A percentile compares a stretch with the other conserved stretches of the same genome.
Evolutionary conservation across 2,797 vertebrate species (phyloP).

Genomic region (Xenentodon cancila): DNA sequence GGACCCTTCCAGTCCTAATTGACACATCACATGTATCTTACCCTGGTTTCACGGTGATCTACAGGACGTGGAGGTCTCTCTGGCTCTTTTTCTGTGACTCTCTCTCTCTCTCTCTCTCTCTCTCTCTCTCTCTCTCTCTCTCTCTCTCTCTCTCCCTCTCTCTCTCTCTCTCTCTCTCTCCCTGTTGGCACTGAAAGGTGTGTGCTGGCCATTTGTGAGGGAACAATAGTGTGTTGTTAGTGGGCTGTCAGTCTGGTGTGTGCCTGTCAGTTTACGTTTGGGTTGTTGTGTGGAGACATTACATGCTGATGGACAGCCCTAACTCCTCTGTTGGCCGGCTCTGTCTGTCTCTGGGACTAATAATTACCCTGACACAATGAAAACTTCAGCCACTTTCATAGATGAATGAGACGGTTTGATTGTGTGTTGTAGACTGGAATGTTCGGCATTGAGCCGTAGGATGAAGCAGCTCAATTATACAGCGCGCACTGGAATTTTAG

Average conservation of each 20-base stretch:
- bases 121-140: constrained; percentile 8
- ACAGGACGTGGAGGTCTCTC: neutral
- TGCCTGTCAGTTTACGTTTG: constrained; percentile 73
- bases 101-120: neutral
- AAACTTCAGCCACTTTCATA: constrained; percentile 53
- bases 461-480: constrained; percentile 41
- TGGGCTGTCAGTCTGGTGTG: constrained; percentile 72
- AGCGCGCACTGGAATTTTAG: constrained; percentile 35
- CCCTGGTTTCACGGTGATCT: constrained; percentile 1
- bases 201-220: constrained; percentile 49
- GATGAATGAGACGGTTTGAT: constrained; percentile 60
- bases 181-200: constrained; percentile 52
- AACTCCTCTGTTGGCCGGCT: constrained; percentile 73
- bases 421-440: constrained; percentile 58
- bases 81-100: constrained; percentile 10
- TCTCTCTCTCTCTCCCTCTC: constrained; percentile 7
- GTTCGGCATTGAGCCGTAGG: constrained; percentile 42
- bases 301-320: constrained; percentile 69
- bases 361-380: constrained; percentile 57
- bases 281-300: constrained; percentile 66
- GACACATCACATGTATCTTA: neutral
- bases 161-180: neutral
- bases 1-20: neutral
- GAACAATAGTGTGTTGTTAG: constrained; percentile 76
- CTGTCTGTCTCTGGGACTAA: constrained; percentile 55